These are phyloP conservation scores for Drosophila sechellia DNA, from an alignment of 1,140 invertebrate genomes.

Conservation along the genomic window DNA sequence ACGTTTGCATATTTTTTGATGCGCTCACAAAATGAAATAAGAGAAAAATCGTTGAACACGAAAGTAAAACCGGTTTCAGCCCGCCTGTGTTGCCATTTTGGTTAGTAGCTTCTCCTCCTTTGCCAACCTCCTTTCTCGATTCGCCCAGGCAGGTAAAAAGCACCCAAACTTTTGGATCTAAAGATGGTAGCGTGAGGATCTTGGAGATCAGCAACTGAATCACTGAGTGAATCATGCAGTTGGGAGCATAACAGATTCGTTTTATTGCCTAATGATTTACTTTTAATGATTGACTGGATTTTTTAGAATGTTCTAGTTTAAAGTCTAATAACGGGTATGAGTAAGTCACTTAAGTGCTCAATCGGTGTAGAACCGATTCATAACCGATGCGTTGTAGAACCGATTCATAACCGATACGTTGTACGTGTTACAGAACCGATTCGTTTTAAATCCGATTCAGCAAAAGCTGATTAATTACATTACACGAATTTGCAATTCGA, in stretches of 20 bases:
- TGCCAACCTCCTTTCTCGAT: constrained; percentile 12
- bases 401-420: background rate
- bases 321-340: too few relatives aligned
- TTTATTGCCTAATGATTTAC: background rate
- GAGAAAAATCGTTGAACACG: constrained; percentile 12
- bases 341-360: background rate
- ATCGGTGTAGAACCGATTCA: background rate
- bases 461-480: background rate
- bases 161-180: constrained; percentile 11
- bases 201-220: constrained; percentile 12
- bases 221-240: background rate
- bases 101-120: constrained; percentile 16
- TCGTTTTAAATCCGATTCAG: background rate
- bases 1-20: constrained; percentile 42
- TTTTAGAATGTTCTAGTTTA: background rate
- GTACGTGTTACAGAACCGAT: too few relatives aligned
- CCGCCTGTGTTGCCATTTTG: constrained; percentile 74
- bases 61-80: constrained; percentile 58
- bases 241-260: background rate
- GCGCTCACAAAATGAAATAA: constrained; percentile 28
- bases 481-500: background rate
- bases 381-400: background rate
- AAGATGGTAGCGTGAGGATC: constrained; percentile 44
- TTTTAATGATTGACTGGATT: background rate
- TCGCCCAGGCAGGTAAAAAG: constrained; percentile 45